These are phyloP conservation scores for Grus americana DNA, from an alignment of 2,113 vertebrate genomes.

Conservation along the genomic window DNA sequence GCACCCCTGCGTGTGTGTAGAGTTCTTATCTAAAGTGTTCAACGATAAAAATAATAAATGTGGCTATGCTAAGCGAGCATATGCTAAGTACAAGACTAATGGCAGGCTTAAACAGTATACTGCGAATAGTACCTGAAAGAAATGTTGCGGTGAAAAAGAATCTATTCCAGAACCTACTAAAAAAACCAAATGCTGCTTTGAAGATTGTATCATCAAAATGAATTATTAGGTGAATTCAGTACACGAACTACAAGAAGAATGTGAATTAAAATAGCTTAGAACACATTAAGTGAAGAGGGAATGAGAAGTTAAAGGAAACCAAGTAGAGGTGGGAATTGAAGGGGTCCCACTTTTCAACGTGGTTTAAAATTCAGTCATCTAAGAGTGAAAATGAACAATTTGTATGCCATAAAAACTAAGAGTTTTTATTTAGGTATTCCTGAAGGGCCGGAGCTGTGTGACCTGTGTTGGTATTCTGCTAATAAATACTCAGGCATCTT, in stretches of 20 bases:
- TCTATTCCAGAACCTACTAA: constrained; percentile 26
- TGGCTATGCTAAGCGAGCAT: constrained; percentile 41
- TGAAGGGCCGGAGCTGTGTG: neutral
- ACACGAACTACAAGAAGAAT: neutral
- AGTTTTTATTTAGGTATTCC: neutral
- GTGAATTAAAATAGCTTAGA: constrained; percentile 24
- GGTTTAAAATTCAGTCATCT: constrained; percentile 23
- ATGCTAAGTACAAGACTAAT: constrained; percentile 61
- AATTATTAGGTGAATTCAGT: constrained; percentile 45
- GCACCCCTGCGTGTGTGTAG: constrained; percentile 1
- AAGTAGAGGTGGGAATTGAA: neutral
- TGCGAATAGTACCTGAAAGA: constrained; percentile 57
- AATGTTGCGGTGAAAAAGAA: constrained; percentile 30
- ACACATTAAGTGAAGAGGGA: neutral
- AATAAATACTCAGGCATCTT: neutral
- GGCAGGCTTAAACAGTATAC: constrained; percentile 5
- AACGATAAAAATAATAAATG: constrained; percentile 60
- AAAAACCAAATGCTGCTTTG: constrained; percentile 45
- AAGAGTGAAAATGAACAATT: neutral
- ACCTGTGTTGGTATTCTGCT: neutral
- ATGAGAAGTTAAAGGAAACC: constrained; percentile 14
- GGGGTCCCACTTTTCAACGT: neutral
- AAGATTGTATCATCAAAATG: constrained; percentile 58
- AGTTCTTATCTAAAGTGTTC: constrained; percentile 40
- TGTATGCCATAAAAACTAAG: neutral